Evolutionary conservation across 2,113 vertebrate genomes (phyloP).

Genomic region (Caloenas nicobarica): DNA sequence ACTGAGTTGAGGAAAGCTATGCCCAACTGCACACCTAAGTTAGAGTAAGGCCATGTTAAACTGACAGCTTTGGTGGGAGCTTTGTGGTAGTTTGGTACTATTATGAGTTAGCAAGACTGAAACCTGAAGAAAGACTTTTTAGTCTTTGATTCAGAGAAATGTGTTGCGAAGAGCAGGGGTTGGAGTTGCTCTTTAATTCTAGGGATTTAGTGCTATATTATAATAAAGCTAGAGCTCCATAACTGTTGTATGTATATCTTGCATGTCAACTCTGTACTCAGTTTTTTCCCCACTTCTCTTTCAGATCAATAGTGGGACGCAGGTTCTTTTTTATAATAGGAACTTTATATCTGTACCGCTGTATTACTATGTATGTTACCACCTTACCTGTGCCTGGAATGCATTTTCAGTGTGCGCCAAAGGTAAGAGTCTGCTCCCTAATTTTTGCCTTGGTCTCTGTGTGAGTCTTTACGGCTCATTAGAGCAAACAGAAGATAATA

Average conservation of each 20-base stretch:
- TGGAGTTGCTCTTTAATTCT: not conserved
- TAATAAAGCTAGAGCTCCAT: not conserved
- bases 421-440: conserved; percentile 75
- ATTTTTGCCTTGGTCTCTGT: not conserved
- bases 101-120: not conserved
- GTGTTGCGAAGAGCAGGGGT: not conserved
- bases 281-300: not conserved
- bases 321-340: conserved; percentile 96
- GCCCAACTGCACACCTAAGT: not conserved
- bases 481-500: not conserved
- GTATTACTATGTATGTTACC: conserved; percentile 96
- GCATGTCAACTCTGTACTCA: not conserved
- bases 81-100: not conserved
- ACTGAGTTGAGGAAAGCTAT: not conserved
- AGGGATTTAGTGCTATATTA: not conserved
- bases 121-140: not conserved
- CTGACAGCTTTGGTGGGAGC: not conserved
- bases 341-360: conserved; percentile 95
- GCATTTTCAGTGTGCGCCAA: conserved; percentile 95
- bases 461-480: not conserved
- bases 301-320: conserved; percentile 90
- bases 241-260: not conserved
- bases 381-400: conserved; percentile 94
- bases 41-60: fast-evolving
- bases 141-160: not conserved